Conservation (phyloP, 2,888 invertebrate genomes). For the Oscheius sp. region DNA sequence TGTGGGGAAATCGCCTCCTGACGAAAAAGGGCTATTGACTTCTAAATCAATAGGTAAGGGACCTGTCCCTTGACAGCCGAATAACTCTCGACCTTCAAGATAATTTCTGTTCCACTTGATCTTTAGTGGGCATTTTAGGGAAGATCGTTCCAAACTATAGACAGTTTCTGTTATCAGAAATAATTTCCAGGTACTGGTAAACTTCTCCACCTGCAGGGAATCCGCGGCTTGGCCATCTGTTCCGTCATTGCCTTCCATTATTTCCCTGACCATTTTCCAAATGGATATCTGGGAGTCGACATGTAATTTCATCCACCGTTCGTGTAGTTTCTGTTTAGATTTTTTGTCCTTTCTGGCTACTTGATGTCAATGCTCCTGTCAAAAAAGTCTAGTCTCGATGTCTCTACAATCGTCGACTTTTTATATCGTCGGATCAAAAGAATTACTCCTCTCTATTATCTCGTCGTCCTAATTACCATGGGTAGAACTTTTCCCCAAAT, state of each 20-base stretch:
- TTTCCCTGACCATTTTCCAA: slow-evolving; percentile 25
- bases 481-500: background rate
- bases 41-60: too few relatives aligned
- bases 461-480: background rate
- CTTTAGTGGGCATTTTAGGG: too few relatives aligned
- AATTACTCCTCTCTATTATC: slow-evolving; percentile 18
- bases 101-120: too few relatives aligned
- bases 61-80: too few relatives aligned
- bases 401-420: background rate
- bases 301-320: background rate
- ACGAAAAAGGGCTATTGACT: too few relatives aligned
- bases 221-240: slow-evolving; percentile 9
- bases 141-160: too few relatives aligned
- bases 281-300: slow-evolving; percentile 29
- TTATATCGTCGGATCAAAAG: slow-evolving; percentile 15
- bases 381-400: background rate
- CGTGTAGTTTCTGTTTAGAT: background rate
- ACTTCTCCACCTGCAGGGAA: slow-evolving; percentile 25
- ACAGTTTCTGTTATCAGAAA: too few relatives aligned
- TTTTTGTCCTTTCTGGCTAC: slow-evolving; percentile 22
- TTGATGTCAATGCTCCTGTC: slow-evolving; percentile 20
- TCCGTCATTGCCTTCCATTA: slow-evolving; percentile 23
- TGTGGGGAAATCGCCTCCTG: too few relatives aligned
- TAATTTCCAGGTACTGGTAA: background rate
- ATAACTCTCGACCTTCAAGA: too few relatives aligned